Base-by-base conservation (phyloP, 2,797 vertebrate species). In the Takifugu ocellatus region DNA sequence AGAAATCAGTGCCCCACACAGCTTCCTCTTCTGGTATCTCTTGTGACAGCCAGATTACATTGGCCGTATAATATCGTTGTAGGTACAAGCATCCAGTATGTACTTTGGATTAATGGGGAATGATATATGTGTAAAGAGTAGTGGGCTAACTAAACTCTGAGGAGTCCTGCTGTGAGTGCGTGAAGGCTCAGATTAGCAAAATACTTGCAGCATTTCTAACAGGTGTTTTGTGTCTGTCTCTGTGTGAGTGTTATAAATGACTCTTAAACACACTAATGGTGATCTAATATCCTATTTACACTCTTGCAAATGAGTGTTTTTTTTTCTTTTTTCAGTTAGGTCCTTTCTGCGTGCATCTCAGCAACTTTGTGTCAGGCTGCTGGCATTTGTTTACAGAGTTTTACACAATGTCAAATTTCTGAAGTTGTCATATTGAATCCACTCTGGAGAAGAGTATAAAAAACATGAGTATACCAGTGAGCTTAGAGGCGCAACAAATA, bases 21-120 rank as follows among this genome's bases (percentile, higher is more conserved):
- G 70, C 72, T 72, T 79, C 76, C 57, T 71, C 72, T 66, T 63
- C 67, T 74, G 79, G 74, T 73, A 78, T 79, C 65, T 48, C 52
- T 57, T 74, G 70, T 88, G 86, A 88, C 86, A 88, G 82, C 72
- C 68, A 83, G 84, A 87, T 88, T 87, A 87, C 68, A 68, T 74
- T 77, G 49, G 58, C 78, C 67, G 75, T 66, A 68, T 68, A 79
- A 84, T 84, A 75, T 75, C 46, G 71, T 82, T 83, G 84, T 87
- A 88, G 79, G 75, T 87, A 90, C 86, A 88, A 86, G 87, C 72
- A 75, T 80, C 74, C 69, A 71, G 72, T 82, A 83, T 86, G 87
- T 87, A 88, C 83, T 84, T 82, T 78, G 86, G 78, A 85, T 87
- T 89, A 88, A 86, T 78, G 59, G 71, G 72, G 74, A 79, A 76